phyloP scores from a whole-genome alignment of 2,888 invertebrate genomes.

The Platynereis dumerilii region DNA sequence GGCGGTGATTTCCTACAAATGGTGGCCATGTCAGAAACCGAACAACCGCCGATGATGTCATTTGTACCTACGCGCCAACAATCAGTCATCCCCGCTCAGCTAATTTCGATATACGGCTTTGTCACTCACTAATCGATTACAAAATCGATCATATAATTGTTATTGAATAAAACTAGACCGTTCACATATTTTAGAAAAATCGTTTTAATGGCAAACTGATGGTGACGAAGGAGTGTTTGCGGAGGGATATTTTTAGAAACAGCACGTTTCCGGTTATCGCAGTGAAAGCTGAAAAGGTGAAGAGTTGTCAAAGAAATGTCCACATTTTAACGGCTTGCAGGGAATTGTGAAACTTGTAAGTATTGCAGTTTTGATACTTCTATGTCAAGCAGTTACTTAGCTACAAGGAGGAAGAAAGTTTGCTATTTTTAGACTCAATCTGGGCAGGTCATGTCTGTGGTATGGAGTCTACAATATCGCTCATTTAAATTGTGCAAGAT shows the following conservation, averaged over 20 bases:
- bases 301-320: neutral
- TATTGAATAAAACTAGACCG: too few relatives aligned
- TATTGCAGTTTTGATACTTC: neutral
- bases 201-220: too few relatives aligned
- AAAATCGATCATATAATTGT: too few relatives aligned
- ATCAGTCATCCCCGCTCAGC: neutral
- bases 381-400: too few relatives aligned
- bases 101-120: too few relatives aligned
- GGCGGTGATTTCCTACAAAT: too few relatives aligned
- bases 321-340: neutral
- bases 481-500: constrained; percentile 3
- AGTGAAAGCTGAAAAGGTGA: constrained; percentile 2
- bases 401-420: too few relatives aligned
- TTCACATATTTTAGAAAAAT: too few relatives aligned
- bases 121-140: too few relatives aligned
- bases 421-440: too few relatives aligned
- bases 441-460: too few relatives aligned
- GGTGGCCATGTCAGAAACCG: neutral
- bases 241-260: constrained; percentile 9
- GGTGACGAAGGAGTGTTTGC: neutral
- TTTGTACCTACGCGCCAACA: neutral
- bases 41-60: constrained; percentile 1
- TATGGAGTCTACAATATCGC: neutral
- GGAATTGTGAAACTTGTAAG: neutral
- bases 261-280: constrained; percentile 2